Percentiles rank a stretch among this genome's conserved stretches.
phyloP scores from a whole-genome alignment of 2,797 vertebrate genomes.

The Syndactyla subalaris region DNA sequence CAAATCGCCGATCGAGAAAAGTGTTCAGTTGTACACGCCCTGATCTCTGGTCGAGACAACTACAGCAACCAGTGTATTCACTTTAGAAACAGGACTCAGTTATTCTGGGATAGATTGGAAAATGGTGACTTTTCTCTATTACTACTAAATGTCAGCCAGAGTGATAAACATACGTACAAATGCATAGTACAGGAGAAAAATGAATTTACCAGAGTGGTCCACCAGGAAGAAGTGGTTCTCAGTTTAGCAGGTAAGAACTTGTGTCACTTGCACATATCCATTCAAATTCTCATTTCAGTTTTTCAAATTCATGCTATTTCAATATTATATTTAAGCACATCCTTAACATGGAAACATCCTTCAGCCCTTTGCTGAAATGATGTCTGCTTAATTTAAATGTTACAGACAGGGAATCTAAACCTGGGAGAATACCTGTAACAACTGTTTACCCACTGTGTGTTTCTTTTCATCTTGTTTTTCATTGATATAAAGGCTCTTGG shows the following conservation, averaged over 20 bases:
- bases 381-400: background rate
- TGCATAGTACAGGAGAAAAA: conserved; percentile 55
- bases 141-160: conserved; percentile 57
- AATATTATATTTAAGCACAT: background rate
- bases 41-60: conserved; percentile 29
- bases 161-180: conserved; percentile 46
- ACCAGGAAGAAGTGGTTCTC: conserved; percentile 25
- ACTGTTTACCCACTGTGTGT: background rate
- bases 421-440: background rate
- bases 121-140: conserved; percentile 68
- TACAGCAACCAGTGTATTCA: background rate
- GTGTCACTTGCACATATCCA: background rate
- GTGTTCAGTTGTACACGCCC: conserved; percentile 37
- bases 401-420: background rate
- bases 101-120: conserved; percentile 48
- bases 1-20: conserved; percentile 34
- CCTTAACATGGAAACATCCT: background rate
- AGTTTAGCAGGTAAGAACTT: conserved; percentile 72
- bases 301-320: background rate
- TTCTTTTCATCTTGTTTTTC: background rate
- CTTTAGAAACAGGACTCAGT: conserved; percentile 60
- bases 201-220: background rate
- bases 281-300: background rate
- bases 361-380: background rate
- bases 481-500: background rate